Evolutionary conservation across 2,113 vertebrate genomes (phyloP).

Genomic region (Microcebus tavaratra): DNA sequence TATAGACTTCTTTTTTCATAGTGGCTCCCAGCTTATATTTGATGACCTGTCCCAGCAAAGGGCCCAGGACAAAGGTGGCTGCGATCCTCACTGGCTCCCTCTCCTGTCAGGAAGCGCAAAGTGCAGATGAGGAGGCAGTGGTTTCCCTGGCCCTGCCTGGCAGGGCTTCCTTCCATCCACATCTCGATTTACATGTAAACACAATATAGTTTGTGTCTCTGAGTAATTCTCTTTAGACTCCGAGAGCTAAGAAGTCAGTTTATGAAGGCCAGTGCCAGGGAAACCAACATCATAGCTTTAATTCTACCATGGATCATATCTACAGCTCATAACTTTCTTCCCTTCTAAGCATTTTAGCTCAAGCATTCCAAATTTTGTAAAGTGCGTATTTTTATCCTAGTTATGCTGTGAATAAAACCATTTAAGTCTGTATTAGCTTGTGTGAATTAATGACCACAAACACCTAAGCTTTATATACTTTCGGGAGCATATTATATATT

Average conservation of each 20-base stretch:
- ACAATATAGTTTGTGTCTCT: neutral
- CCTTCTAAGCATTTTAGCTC: neutral
- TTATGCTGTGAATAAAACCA: neutral
- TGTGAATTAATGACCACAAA: neutral
- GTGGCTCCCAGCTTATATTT: neutral
- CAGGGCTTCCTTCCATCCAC: neutral
- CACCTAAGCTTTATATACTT: neutral
- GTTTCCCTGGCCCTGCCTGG: neutral
- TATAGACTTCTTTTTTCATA: too few relatives aligned
- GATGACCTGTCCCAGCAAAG: neutral
- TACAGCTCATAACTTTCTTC: neutral
- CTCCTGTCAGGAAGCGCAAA: neutral
- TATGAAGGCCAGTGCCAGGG: neutral
- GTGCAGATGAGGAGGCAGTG: neutral
- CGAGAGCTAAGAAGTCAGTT: neutral
- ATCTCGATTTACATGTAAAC: neutral
- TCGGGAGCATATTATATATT: neutral
- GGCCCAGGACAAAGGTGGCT: conserved; percentile 13
- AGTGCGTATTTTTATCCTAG: neutral
- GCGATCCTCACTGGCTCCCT: conserved; percentile 18
- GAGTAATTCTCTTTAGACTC: neutral
- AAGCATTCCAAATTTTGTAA: neutral
- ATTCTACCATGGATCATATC: neutral
- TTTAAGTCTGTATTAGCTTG: neutral
- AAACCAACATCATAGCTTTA: neutral